Conservation (phyloP, 2,888 invertebrate genomes). For the Neoaliturus tenellus region DNA sequence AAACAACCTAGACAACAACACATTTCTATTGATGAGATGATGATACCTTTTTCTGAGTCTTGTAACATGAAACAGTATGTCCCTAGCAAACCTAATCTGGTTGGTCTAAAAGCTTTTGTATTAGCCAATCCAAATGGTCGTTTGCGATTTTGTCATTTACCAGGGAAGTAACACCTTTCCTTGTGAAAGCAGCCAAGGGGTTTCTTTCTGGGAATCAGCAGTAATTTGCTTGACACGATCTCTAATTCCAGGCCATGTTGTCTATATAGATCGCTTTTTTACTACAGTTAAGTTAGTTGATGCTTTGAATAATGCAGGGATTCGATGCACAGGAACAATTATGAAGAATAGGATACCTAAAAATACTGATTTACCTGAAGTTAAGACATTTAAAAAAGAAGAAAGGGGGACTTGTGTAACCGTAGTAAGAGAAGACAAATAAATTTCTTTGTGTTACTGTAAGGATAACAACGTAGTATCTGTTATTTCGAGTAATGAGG, state of each 20-base stretch:
- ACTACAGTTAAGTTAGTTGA: conserved; percentile 32
- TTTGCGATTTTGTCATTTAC: conserved; percentile 45
- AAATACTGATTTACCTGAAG: conserved; percentile 15
- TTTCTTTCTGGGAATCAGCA: conserved; percentile 19
- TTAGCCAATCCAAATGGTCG: conserved; percentile 37
- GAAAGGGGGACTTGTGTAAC: background rate
- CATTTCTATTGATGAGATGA: conserved; percentile 45
- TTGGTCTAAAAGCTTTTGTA: conserved; percentile 36
- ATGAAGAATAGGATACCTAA: conserved; percentile 33
- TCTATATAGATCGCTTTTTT: conserved; percentile 36
- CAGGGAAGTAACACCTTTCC: conserved; percentile 27
- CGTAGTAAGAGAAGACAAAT: no score
- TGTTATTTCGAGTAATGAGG: conserved; percentile 29
- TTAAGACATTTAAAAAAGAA: conserved; percentile 39
- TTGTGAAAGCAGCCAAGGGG: background rate
- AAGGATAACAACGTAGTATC: conserved; percentile 25
- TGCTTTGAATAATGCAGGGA: background rate
- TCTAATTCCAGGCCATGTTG: conserved; percentile 47
- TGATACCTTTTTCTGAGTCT: conserved; percentile 43
- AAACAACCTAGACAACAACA: no score
- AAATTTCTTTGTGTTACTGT: conserved; percentile 2
- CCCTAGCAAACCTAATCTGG: conserved; percentile 42
- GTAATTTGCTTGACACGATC: background rate
- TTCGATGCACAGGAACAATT: conserved; percentile 30
- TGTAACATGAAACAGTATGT: conserved; percentile 38